Conservation (phyloP, 2,888 invertebrate genomes). For the Phragmatobia fuliginosa region DNA sequence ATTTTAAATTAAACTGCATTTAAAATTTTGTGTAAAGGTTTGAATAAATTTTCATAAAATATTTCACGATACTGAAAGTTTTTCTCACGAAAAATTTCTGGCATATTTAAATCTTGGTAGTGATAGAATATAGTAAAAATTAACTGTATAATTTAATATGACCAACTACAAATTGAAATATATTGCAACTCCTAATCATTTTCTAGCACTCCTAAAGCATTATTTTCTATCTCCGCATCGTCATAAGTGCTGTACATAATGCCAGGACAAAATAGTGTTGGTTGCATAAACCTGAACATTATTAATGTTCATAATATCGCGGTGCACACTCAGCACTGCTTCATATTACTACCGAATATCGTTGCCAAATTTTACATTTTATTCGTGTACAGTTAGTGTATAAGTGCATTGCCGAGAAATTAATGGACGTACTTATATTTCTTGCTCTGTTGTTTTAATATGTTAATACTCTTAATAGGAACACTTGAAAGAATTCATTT, state of each 20-base stretch:
- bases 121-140: background rate
- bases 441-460: background rate
- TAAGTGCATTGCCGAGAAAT: conserved; percentile 38
- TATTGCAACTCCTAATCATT: background rate
- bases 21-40: background rate
- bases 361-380: conserved; percentile 67
- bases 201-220: background rate
- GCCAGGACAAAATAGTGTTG: conserved; percentile 42
- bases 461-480: background rate
- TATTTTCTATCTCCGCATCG: conserved; percentile 27
- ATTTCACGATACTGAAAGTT: too few species aligned
- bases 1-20: conserved; percentile 3
- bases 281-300: conserved; percentile 54
- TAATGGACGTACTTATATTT: conserved; percentile 30
- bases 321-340: conserved; percentile 59
- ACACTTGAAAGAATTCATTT: background rate
- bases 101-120: background rate
- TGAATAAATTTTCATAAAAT: background rate
- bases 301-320: conserved; percentile 60
- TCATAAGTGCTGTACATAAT: conserved; percentile 43
- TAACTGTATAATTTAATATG: too few species aligned
- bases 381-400: conserved; percentile 47
- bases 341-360: conserved; percentile 57
- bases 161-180: too few species aligned
- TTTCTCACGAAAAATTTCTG: too few species aligned